Base-by-base conservation (phyloP, 2,888 invertebrate species). In the Boloria selene region DNA sequence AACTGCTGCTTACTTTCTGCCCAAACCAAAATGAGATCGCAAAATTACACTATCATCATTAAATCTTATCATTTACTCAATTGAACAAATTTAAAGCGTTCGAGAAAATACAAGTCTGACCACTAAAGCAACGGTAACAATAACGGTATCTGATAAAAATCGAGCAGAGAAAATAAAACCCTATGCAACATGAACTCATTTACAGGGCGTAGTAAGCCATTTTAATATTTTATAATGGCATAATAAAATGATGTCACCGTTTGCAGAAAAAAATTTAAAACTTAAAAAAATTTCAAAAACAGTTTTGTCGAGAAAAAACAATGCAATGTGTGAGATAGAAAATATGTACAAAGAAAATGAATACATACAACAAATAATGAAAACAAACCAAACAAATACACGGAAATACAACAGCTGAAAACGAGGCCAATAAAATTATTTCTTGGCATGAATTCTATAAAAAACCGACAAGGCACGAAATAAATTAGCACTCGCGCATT, bases 81-180 rank as follows among this genome's bases (percentile, higher is more conserved):
- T 73, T 82, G 84, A 80, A 83, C 84, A 82, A 83, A 84, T 86
- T 85, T 85, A 82, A 74, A 77, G 80, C 80, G 79, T 77, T 76
- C 79, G 79, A 85, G 79, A 83, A 83, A 87, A 89, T 90, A 89
- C 89, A 85, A 84, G 90, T 90, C 86, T 81, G 86, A 87, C 88
- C 82, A 89, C 85, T 86, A 79, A 83, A 79, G 79, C 83, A 91
- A 91, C 90, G 90, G 90, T 90, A 89, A 85, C 83, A 75, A 79
- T 90, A 90, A 91, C 90, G 90, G 90, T 87, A 81, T 78, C 74
- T 76, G 76, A 76, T 83, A 83, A 90, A 90, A 88, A 82, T 89
- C 88, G 87, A 85, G 85, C 85, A 85, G 73, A 77, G 78, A 77
- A 76, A 76, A 81, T 83, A 83, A 84, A 83, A 81, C 78, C 81